phyloP scores from a whole-genome alignment of 1,140 invertebrate genomes.

The Dolichoris vasculosae region DNA sequence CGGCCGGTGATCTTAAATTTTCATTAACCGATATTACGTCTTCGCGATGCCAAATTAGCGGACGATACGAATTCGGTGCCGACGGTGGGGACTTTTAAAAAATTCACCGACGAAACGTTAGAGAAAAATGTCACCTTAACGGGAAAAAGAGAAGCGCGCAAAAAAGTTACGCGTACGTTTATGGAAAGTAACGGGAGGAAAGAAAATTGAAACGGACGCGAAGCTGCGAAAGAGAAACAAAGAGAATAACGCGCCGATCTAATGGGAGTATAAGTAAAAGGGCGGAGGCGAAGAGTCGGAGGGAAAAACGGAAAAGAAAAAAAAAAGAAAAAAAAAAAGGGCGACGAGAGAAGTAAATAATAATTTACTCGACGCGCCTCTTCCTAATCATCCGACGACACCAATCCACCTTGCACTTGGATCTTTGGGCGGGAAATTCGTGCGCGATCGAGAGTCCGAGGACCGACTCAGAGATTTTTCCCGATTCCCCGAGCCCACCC shows the following conservation, averaged over 20 bases:
- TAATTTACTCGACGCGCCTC: slow-evolving; percentile 10
- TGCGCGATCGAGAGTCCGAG: too few relatives aligned
- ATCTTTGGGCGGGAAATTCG: too few relatives aligned
- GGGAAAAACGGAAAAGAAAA: neutral
- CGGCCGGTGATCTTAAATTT: neutral
- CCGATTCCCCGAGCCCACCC: neutral
- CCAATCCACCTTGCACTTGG: too few relatives aligned
- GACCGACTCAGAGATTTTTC: neutral
- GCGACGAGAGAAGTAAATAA: slow-evolving; percentile 9
- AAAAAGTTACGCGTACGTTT: neutral
- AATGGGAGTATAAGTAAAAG: neutral
- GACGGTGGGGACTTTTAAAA: neutral
- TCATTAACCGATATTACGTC: neutral
- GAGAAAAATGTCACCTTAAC: too few relatives aligned
- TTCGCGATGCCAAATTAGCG: neutral
- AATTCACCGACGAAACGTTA: neutral
- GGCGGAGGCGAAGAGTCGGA: neutral
- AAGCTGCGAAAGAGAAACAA: slow-evolving; percentile 7
- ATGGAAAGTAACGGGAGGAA: neutral
- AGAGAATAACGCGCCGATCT: slow-evolving; percentile 2
- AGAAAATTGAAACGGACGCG: slow-evolving; percentile 7
- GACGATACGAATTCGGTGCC: neutral
- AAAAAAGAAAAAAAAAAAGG: neutral
- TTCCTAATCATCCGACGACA: neutral
- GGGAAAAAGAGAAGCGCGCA: too few relatives aligned